A percentile compares a stretch with the other conserved stretches of the same genome.
Evolutionary conservation across 2,113 vertebrate species (phyloP).

Genomic region (Motacilla tschutschensis): DNA sequence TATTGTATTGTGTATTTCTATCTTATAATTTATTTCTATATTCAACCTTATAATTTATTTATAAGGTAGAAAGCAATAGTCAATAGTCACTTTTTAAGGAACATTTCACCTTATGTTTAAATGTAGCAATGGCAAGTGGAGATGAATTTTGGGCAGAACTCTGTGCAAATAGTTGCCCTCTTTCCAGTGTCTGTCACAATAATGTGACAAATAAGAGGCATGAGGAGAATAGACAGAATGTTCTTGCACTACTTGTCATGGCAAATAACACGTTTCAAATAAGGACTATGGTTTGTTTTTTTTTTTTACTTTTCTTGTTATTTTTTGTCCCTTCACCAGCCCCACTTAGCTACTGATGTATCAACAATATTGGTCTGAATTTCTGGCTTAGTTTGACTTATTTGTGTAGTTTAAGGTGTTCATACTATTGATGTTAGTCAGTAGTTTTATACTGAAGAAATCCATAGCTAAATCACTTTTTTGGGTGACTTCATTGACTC

Average conservation of each 20-base stretch:
- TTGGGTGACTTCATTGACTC: neutral
- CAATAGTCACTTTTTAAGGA: neutral
- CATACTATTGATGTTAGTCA: neutral
- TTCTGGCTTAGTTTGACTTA: neutral
- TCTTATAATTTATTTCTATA: too few relatives aligned
- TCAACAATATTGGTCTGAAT: neutral
- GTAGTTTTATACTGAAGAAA: neutral
- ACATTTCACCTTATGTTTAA: neutral
- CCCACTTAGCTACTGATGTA: too few relatives aligned
- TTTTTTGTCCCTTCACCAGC: neutral
- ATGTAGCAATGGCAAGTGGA: neutral
- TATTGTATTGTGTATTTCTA: too few relatives aligned
- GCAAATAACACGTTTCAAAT: neutral
- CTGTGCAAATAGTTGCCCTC: rapidly evolving
- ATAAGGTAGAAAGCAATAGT: neutral
- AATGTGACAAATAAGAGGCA: neutral
- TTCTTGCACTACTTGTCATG: neutral
- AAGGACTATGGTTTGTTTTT: too few relatives aligned
- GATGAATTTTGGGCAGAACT: neutral
- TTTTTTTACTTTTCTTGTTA: neutral
- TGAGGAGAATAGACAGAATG: neutral
- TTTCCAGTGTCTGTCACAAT: neutral
- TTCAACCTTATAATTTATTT: neutral
- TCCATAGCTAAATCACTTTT: neutral
- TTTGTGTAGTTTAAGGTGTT: neutral